These are phyloP conservation scores for Andrena bucephala DNA, from an alignment of 2,888 invertebrate species.

Conservation along the genomic window DNA sequence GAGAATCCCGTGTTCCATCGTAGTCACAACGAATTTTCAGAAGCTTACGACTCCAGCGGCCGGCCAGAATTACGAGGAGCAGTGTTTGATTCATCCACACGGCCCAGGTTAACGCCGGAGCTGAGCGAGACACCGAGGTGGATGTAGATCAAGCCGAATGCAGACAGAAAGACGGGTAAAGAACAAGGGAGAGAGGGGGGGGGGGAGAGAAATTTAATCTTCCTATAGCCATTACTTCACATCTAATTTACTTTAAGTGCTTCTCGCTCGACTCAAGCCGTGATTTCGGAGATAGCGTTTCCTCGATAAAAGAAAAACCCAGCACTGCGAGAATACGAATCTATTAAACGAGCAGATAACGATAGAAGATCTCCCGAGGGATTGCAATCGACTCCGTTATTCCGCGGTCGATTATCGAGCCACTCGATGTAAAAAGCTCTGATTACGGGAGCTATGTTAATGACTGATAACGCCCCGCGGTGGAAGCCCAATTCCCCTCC, in stretches of 20 bases:
- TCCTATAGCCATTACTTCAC: conserved; percentile 11
- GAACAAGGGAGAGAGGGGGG: background rate
- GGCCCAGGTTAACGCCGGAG: background rate
- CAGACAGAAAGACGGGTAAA: background rate
- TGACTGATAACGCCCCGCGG: conserved; percentile 33
- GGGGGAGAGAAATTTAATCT: conserved; percentile 22
- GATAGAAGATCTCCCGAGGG: background rate
- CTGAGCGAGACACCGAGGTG: background rate
- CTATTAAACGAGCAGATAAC: background rate
- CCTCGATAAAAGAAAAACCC: background rate
- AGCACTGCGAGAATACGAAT: background rate
- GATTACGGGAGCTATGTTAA: conserved; percentile 33
- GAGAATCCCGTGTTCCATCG: conserved; percentile 4
- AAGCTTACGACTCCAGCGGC: background rate
- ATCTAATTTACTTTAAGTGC: conserved; percentile 22
- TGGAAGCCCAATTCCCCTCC: conserved; percentile 2
- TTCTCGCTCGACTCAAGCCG: background rate
- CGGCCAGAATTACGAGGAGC: background rate
- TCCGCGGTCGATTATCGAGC: background rate
- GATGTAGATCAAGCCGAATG: background rate
- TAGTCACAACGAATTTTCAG: background rate
- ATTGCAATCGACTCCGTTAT: background rate
- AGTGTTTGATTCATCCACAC: background rate
- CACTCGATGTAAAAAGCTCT: background rate
- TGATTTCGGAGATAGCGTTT: conserved; percentile 9